These are phyloP conservation scores for Tuberolachnus salignus DNA, from an alignment of 2,888 invertebrate genomes.

Conservation along the genomic window DNA sequence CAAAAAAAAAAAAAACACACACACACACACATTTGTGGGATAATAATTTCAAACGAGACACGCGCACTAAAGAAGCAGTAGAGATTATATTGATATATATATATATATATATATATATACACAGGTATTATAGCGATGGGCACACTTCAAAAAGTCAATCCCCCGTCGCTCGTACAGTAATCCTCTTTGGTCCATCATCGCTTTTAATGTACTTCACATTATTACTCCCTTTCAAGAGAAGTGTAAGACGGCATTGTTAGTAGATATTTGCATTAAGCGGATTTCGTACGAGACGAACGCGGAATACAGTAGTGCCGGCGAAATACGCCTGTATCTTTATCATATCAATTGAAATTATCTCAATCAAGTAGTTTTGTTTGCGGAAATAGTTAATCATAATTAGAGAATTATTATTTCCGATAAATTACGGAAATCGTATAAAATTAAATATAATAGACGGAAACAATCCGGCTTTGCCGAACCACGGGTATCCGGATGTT, in stretches of 20 bases:
- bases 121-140: neutral
- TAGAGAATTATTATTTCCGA: no score
- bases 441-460: no score
- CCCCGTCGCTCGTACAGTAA: neutral
- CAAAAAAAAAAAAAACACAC: slow-evolving; percentile 5
- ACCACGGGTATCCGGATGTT: no score
- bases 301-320: neutral
- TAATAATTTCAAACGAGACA: slow-evolving; percentile 17
- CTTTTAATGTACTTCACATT: neutral
- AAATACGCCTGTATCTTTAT: no score
- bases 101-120: no score
- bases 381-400: no score
- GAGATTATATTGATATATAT: no score
- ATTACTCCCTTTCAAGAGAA: neutral
- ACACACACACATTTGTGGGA: slow-evolving; percentile 8
- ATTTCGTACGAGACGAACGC: neutral
- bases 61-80: neutral
- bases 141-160: slow-evolving; percentile 19
- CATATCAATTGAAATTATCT: no score
- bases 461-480: no score
- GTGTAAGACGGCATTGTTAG: neutral
- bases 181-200: neutral
- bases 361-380: no score
- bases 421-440: no score
- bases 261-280: neutral